A percentile compares a stretch with the other conserved stretches of the same genome.
Evolutionary conservation across 2,888 invertebrate species (phyloP).

Genomic region (Erebia aethiops): DNA sequence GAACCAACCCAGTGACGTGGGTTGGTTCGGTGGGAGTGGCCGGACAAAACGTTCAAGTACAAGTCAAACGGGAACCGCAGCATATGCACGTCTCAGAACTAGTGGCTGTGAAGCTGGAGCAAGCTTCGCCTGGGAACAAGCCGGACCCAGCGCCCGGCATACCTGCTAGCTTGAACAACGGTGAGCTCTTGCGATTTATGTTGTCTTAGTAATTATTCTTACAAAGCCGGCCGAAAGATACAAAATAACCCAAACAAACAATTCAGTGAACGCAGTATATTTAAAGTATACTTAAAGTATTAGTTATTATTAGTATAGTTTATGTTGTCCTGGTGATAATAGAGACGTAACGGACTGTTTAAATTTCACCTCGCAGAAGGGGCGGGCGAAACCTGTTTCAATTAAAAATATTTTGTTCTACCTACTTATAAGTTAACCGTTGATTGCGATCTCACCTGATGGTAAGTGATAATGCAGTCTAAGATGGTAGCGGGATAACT

Average conservation of each 20-base stretch:
- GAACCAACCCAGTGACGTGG: constrained; percentile 88
- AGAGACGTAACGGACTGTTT: constrained; percentile 35
- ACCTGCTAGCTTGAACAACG: constrained; percentile 75
- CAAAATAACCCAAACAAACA: neutral
- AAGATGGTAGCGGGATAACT: too few species aligned
- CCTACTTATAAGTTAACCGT: too few species aligned
- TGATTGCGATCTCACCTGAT: too few species aligned
- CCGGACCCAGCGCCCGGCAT: constrained; percentile 74
- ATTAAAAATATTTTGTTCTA: too few species aligned
- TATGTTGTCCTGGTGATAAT: constrained; percentile 35
- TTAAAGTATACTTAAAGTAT: too few species aligned
- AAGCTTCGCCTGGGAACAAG: constrained; percentile 85
- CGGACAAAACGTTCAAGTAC: constrained; percentile 77
- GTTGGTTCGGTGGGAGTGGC: constrained; percentile 71
- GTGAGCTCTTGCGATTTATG: constrained; percentile 48
- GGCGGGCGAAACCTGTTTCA: too few species aligned
- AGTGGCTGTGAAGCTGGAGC: constrained; percentile 85
- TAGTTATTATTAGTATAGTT: too few species aligned
- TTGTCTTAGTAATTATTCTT: constrained; percentile 9
- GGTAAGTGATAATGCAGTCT: too few species aligned
- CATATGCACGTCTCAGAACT: constrained; percentile 83
- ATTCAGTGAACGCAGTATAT: neutral
- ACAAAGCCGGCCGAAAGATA: neutral
- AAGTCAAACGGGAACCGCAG: constrained; percentile 87
- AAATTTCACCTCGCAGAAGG: constrained; percentile 22